These are phyloP conservation scores for Unio pictorum DNA, from an alignment of 2,888 invertebrate genomes.

Conservation along the genomic window DNA sequence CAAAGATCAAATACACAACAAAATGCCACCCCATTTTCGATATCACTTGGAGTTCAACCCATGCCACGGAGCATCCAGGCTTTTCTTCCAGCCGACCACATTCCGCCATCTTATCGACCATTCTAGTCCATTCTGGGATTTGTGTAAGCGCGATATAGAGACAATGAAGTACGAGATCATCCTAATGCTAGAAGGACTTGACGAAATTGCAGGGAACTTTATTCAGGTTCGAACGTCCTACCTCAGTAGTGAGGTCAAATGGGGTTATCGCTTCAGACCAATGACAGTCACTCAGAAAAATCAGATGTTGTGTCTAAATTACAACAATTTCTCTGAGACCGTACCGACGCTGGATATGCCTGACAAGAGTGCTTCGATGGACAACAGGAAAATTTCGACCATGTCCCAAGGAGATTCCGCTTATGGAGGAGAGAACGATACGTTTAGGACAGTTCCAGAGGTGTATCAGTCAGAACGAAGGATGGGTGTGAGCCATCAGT, in stretches of 20 bases:
- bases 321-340: slow-evolving; percentile 28
- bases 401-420: slow-evolving; percentile 2
- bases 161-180: slow-evolving; percentile 94
- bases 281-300: slow-evolving; percentile 33
- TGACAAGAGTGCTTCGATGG: slow-evolving; percentile 25
- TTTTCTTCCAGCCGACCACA: slow-evolving; percentile 96
- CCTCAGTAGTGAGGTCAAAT: slow-evolving; percentile 64
- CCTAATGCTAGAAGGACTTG: slow-evolving; percentile 90
- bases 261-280: slow-evolving; percentile 56
- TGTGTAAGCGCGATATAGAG: slow-evolving; percentile 91
- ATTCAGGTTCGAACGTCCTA: slow-evolving; percentile 71
- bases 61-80: slow-evolving; percentile 90
- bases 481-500: no score
- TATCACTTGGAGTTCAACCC: slow-evolving; percentile 92
- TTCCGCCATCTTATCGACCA: slow-evolving; percentile 94
- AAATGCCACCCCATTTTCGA: slow-evolving; percentile 92
- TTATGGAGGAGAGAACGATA: no score
- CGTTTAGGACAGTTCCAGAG: no score
- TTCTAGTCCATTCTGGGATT: slow-evolving; percentile 88
- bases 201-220: slow-evolving; percentile 83
- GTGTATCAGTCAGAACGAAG: no score
- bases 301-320: slow-evolving; percentile 25
- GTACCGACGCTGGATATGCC: slow-evolving; percentile 16
- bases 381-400: slow-evolving; percentile 14
- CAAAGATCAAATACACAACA: slow-evolving; percentile 92